Conservation (phyloP, 2,888 invertebrate genomes). For the Apoda limacodes region DNA sequence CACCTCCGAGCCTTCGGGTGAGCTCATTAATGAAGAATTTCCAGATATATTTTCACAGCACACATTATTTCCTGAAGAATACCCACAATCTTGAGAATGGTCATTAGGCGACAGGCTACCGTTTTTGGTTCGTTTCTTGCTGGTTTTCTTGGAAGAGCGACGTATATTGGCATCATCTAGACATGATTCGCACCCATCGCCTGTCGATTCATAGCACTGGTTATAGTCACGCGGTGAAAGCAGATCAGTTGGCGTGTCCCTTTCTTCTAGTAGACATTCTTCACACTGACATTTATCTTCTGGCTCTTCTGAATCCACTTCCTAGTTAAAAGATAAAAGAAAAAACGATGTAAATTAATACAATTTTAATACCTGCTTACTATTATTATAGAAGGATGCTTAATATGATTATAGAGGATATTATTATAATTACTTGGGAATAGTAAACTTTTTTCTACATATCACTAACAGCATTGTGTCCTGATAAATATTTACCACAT, state of each 20-base stretch:
- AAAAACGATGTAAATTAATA: too few species aligned
- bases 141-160: conserved; percentile 47
- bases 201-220: conserved; percentile 38
- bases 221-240: conserved; percentile 45
- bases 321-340: conserved; percentile 28
- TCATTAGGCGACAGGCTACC: conserved; percentile 74
- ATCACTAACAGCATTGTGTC: too few species aligned
- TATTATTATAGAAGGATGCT: too few species aligned
- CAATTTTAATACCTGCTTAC: too few species aligned
- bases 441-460: too few species aligned
- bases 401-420: too few species aligned
- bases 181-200: conserved; percentile 55
- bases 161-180: conserved; percentile 54
- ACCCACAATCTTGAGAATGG: conserved; percentile 86
- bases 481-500: too few species aligned
- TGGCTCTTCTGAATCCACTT: conserved; percentile 58
- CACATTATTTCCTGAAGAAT: conserved; percentile 87
- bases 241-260: conserved; percentile 54
- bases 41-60: conserved; percentile 75
- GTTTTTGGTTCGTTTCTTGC: conserved; percentile 53
- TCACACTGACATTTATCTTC: conserved; percentile 64
- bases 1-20: conserved; percentile 91
- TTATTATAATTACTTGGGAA: too few species aligned
- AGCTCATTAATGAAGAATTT: conserved; percentile 83
- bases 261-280: conserved; percentile 53